Evolutionary conservation across 1,140 invertebrate genomes (phyloP), one percentile per base, ranked within the genome.

Genomic region (Eciton burchellii): DNA sequence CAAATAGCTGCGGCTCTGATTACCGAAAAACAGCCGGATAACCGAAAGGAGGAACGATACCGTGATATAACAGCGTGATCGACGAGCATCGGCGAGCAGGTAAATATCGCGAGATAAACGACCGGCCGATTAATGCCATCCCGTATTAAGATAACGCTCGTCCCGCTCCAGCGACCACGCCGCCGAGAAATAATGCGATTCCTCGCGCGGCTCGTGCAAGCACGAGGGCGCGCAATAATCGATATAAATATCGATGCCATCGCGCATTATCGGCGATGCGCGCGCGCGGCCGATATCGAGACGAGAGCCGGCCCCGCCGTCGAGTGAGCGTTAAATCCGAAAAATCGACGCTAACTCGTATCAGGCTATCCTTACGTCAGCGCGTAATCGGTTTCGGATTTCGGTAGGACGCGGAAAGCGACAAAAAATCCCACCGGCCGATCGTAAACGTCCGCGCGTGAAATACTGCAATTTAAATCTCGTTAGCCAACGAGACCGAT

Each of bases 301-400:
- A 14, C 21, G 41, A 14, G 21, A n/a, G n/a, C n/a, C 47, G 16
- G 19, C 52, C 6, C 19, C n/a, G 8, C 5, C 6, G 12, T 29
- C n/a, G 29, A 35, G 35, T 19, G 21, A 54, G 21, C 43, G n/a
- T 79, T 79, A 45, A 45, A 56, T 57, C 43, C 63, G 49, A 79
- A 79, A 79, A 57, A 29, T 79, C 35, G n/a, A 45, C 29, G 47
- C 24, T 70, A 79, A 79, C 74, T 68, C 45, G n/a, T 43, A 56
- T 35, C 49, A 29, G n/a, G 16, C 63, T 6, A 19, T 68, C 14
- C 24, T 68, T 79, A 56, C 24, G 63, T 79, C 41, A 79, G 1
- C 45, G 26, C 4, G 43, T 43, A 79, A 79, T 70, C 63, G 35
- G 63, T 79, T 79, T 79, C 63, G 12, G 35, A 79, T 79, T 79